Evolutionary conservation across 2,888 invertebrate genomes (phyloP), one percentile per base, ranked within the genome.

Genomic region (Zelleria hepariella): DNA sequence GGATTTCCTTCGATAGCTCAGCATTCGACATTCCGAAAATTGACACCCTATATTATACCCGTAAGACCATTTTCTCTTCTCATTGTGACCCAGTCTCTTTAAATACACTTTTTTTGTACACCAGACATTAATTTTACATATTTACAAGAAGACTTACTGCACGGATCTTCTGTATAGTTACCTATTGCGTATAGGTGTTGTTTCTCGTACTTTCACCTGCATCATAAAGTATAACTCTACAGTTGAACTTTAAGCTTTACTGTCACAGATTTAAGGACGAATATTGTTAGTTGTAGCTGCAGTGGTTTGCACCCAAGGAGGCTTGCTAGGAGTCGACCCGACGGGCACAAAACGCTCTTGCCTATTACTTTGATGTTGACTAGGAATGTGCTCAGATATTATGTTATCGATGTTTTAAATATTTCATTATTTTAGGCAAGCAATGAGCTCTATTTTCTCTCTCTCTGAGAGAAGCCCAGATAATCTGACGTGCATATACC

Each of bases 331-430:
- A 54, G 32, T 47, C 42, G 42, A 21, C 55, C 23, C 24, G 54
- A 10, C 56, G 26, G 23, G 23, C 56, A 56, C 56, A 56, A 56
- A 56, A 56, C 32, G 56, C 32, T 56, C 27, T 42, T 26, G 20
- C 56, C 56, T 54, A 56, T 56, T 47, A 56, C 56, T 56, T 56
- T 56, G 56, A 56, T 56, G 56, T 51, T 20, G 51, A 23, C 23
- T 51, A 51, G 51, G 51, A 10, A 23, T 7, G 8, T 51, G 32
- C 15, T 15, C 10, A 10, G 51, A 21, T 51, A 53, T 24, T n/a
- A 53, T n/a, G n/a, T 21, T 53, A 25, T 25, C 51, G 51, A 51
- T n/a, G 4, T 5, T 26, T 26, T 15, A 10, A 42, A 15, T 42
- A 42, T 42, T 42, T n/a, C n/a, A n/a, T n/a, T n/a, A n/a, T n/a